Conservation (phyloP, 2,888 invertebrate genomes). For the Oxytorus armatus region DNA sequence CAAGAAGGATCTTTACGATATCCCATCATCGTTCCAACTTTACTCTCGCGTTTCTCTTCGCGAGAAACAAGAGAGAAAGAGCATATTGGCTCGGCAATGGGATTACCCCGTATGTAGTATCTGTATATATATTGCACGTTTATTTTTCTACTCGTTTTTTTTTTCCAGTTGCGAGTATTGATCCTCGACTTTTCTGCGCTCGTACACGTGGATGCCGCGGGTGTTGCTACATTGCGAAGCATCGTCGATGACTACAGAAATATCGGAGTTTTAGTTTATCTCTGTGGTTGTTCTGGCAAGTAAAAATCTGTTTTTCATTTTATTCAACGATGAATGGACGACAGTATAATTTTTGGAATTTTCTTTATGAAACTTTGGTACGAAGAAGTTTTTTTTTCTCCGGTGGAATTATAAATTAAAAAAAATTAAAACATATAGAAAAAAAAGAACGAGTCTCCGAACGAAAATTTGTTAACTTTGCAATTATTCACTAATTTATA, state of each 20-base stretch:
- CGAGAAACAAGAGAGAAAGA: slow-evolving; percentile 37
- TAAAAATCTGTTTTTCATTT: slow-evolving; percentile 33
- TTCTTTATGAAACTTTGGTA: background rate
- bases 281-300: slow-evolving; percentile 89
- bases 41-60: slow-evolving; percentile 24
- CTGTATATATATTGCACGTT: slow-evolving; percentile 25
- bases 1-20: slow-evolving; percentile 46
- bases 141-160: slow-evolving; percentile 37
- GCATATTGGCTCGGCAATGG: slow-evolving; percentile 10
- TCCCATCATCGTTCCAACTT: slow-evolving; percentile 57
- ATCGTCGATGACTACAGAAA: slow-evolving; percentile 86
- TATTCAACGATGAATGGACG: background rate
- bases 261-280: slow-evolving; percentile 86
- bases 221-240: slow-evolving; percentile 87
- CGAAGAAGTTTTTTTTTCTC: too few relatives aligned
- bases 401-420: too few relatives aligned
- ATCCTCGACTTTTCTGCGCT: slow-evolving; percentile 90
- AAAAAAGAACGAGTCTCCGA: too few relatives aligned
- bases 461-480: too few relatives aligned
- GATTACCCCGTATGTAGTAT: background rate
- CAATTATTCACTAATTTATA: too few relatives aligned
- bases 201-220: slow-evolving; percentile 90
- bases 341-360: background rate
- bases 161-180: slow-evolving; percentile 86
- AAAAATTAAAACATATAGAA: too few relatives aligned